A percentile compares a stretch with the other conserved stretches of the same genome.
phyloP scores from a whole-genome alignment of 2,113 vertebrate genomes.

The Heptranchias perlo region DNA sequence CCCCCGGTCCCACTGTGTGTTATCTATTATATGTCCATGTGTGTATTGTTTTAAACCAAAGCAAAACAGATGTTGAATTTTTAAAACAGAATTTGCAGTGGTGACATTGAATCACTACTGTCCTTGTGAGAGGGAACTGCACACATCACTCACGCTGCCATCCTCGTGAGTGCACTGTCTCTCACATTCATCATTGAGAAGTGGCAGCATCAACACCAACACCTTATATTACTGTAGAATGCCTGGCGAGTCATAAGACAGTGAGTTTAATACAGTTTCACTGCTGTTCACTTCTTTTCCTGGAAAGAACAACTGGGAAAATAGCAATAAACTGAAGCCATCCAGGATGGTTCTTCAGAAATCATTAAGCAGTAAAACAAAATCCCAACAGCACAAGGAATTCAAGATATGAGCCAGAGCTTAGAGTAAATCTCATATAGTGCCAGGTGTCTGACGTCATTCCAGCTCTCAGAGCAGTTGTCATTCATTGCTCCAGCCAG shows the following conservation, averaged over 20 bases:
- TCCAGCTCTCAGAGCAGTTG: background rate
- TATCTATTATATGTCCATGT: background rate
- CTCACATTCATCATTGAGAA: background rate
- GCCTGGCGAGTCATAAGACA: background rate
- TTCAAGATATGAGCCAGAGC: conserved; percentile 11
- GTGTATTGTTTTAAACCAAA: background rate
- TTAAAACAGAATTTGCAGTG: background rate
- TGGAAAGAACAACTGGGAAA: background rate
- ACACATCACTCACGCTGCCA: background rate
- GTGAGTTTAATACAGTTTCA: background rate
- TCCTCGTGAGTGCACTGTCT: background rate
- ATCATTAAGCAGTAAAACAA: background rate
- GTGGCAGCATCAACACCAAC: background rate
- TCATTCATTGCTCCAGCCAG: background rate
- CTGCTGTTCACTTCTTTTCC: background rate
- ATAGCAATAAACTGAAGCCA: conserved; percentile 17
- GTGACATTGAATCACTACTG: background rate
- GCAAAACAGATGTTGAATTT: background rate
- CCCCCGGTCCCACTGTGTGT: background rate
- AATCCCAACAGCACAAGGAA: background rate
- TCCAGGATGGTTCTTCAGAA: background rate
- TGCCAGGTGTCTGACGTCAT: background rate
- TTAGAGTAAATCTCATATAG: background rate
- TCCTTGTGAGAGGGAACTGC: background rate
- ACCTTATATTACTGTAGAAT: background rate